Percentiles rank a stretch among this genome's conserved stretches.
phyloP scores from a whole-genome alignment of 2,113 vertebrate species.

The Ctenodactylus gundi region DNA sequence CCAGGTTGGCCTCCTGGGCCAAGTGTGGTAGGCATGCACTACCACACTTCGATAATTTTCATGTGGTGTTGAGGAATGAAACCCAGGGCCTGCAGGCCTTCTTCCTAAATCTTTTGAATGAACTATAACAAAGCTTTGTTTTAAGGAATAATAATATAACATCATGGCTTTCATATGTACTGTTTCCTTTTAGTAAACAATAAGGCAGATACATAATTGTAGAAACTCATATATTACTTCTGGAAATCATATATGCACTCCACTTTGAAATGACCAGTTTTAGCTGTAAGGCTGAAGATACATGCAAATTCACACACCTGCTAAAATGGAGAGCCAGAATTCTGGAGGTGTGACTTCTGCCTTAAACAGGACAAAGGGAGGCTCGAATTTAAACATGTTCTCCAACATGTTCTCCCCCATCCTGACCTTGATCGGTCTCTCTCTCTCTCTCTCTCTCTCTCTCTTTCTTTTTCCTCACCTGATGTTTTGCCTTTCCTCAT shows the following conservation, averaged over 20 bases:
- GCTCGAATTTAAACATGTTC: not conserved
- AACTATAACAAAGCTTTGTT: not conserved
- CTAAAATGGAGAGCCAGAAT: not conserved
- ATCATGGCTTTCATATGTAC: not conserved
- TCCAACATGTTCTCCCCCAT: not conserved
- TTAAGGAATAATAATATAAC: not conserved
- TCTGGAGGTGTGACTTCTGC: not conserved
- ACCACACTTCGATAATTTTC: too few relatives aligned
- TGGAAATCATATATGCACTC: not conserved
- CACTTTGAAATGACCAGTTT: not conserved
- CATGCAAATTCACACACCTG: not conserved
- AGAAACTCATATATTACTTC: not conserved
- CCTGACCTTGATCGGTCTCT: not conserved
- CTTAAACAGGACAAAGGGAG: not conserved
- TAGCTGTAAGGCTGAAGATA: not conserved
- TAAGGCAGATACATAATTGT: not conserved
- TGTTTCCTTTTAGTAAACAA: not conserved
- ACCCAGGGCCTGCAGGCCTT: too few relatives aligned
- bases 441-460: not conserved
- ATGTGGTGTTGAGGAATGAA: too few relatives aligned
- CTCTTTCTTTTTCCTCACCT: not conserved
- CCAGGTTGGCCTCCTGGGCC: too few relatives aligned
- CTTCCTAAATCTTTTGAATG: slow-evolving; percentile 11
- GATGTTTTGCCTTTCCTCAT: not conserved
- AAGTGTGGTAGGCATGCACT: too few relatives aligned